Evolutionary conservation across 2,113 vertebrate genomes (phyloP).

Genomic region (Callipepla californica): DNA sequence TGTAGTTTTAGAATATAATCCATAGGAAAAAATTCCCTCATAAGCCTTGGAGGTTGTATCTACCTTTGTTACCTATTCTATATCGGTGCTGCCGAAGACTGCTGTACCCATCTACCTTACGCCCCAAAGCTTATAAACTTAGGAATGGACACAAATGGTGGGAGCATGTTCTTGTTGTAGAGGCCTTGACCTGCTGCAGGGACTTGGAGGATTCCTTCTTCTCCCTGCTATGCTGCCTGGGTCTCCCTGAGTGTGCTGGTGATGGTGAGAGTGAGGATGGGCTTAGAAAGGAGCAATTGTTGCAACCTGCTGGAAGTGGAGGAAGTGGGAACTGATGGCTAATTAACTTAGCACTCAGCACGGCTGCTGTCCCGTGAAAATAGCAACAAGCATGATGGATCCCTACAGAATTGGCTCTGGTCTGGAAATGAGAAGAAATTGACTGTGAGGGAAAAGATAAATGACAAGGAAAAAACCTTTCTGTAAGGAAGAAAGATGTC

Average conservation of each 20-base stretch:
- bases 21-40: conserved; percentile 47
- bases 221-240: not conserved
- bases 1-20: not conserved
- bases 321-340: conserved; percentile 54
- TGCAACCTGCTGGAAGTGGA: not conserved
- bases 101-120: not conserved
- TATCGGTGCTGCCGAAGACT: conserved; percentile 33
- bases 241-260: not conserved
- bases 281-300: conserved; percentile 1
- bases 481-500: not conserved
- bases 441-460: conserved; percentile 1
- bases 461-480: conserved; percentile 32
- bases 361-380: conserved; percentile 47
- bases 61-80: conserved; percentile 45
- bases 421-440: conserved; percentile 31
- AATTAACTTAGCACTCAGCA: conserved; percentile 49
- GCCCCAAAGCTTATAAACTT: conserved; percentile 36
- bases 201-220: not conserved
- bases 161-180: not conserved
- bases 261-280: conserved; percentile 21
- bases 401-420: not conserved
- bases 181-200: not conserved
- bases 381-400: conserved; percentile 15
- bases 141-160: conserved; percentile 12
- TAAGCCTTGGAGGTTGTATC: not conserved